Conservation (phyloP, 2,888 invertebrate genomes). For the Dermolepida albohirtum region DNA sequence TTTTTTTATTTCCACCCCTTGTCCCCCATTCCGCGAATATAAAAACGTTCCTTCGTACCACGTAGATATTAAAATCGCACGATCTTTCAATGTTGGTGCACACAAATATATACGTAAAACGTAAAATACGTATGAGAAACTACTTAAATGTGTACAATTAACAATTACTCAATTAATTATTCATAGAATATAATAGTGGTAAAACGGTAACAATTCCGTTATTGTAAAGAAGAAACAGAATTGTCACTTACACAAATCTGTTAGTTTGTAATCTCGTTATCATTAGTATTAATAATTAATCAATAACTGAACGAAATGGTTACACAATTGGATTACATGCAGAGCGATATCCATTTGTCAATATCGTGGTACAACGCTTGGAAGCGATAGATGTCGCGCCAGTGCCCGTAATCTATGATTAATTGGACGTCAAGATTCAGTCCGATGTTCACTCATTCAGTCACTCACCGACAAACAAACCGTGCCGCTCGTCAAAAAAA, state of each 20-base stretch:
- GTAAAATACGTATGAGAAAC: no score
- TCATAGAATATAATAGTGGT: no score
- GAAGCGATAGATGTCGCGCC: slow-evolving; percentile 38
- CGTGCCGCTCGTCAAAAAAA: slow-evolving; percentile 12
- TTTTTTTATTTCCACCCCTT: no score
- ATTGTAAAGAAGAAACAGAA: no score
- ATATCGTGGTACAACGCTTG: slow-evolving; percentile 36
- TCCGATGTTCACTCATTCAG: slow-evolving; percentile 16
- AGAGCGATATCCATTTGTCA: slow-evolving; percentile 37
- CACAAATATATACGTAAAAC: no score
- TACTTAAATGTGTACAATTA: no score
- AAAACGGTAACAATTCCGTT: no score
- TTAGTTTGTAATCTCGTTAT: slow-evolving; percentile 12
- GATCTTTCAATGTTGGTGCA: no score
- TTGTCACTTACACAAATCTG: not conserved
- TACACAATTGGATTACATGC: slow-evolving; percentile 34
- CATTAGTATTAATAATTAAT: slow-evolving; percentile 20
- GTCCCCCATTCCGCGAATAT: no score
- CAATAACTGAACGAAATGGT: slow-evolving; percentile 25
- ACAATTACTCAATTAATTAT: no score
- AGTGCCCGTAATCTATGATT: slow-evolving; percentile 28
- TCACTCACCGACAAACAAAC: slow-evolving; percentile 27
- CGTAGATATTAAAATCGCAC: no score
- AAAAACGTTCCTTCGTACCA: no score
- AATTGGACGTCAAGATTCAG: slow-evolving; percentile 31